Evolutionary conservation across 1,140 invertebrate species (phyloP).

Genomic region (Drosophila sturtevanti): DNA sequence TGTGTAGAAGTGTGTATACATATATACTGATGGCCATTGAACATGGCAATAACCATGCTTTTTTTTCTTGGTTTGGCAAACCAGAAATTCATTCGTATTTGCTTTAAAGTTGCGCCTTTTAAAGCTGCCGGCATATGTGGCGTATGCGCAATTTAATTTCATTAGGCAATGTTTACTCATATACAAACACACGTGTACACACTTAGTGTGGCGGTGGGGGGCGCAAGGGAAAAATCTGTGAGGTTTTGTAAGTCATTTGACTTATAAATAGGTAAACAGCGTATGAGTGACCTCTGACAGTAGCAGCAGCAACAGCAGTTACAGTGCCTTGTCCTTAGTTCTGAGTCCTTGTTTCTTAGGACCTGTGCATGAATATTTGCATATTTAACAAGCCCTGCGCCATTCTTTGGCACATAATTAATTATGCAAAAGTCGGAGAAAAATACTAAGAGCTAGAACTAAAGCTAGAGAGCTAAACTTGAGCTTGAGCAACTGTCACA

Average conservation of each 20-base stretch:
- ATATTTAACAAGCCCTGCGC: slow-evolving; percentile 74
- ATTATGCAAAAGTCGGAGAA: slow-evolving; percentile 72
- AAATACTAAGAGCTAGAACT: slow-evolving; percentile 8
- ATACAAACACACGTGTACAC: background rate
- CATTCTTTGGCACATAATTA: slow-evolving; percentile 72
- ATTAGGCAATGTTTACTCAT: slow-evolving; percentile 21
- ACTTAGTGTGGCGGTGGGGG: background rate
- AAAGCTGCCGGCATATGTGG: slow-evolving; percentile 17
- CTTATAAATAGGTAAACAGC: slow-evolving; percentile 25
- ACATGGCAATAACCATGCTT: slow-evolving; percentile 48
- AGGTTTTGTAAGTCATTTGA: slow-evolving; percentile 13
- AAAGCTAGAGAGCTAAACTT: background rate
- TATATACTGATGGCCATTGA: slow-evolving; percentile 51
- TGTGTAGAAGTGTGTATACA: slow-evolving; percentile 16
- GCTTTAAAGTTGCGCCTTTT: slow-evolving; percentile 28
- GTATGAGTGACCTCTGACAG: slow-evolving; percentile 45
- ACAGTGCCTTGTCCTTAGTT: slow-evolving; percentile 19
- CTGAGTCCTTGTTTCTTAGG: slow-evolving; percentile 9
- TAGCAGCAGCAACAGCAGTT: background rate
- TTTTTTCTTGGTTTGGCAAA: slow-evolving; percentile 10
- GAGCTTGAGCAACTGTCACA: slow-evolving; percentile 30
- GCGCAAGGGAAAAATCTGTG: slow-evolving; percentile 11
- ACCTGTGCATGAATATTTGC: slow-evolving; percentile 63
- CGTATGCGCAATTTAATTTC: slow-evolving; percentile 49
- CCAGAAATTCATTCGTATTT: background rate